phyloP scores from a whole-genome alignment of 2,888 invertebrate species.

The Scrobipalpa costella region DNA sequence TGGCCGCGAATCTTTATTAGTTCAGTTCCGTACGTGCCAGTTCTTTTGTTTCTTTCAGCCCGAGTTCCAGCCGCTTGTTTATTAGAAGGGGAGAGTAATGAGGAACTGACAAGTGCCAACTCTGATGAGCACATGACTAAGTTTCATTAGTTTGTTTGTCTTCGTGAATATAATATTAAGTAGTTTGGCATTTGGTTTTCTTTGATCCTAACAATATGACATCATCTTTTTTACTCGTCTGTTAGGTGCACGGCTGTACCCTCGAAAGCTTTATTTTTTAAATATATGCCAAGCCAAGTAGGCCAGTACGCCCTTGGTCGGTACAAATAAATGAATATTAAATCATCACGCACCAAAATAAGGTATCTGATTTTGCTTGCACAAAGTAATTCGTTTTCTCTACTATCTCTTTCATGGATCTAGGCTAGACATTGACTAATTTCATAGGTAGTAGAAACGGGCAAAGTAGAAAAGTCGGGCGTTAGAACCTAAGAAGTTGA shows the following conservation, averaged over 20 bases:
- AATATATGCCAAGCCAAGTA: too few species aligned
- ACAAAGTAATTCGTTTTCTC: too few species aligned
- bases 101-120: slow-evolving; percentile 26
- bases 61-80: slow-evolving; percentile 43
- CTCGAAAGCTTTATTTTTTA: too few species aligned
- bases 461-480: background rate
- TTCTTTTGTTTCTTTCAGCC: slow-evolving; percentile 38
- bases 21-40: slow-evolving; percentile 42
- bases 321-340: too few species aligned
- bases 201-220: background rate
- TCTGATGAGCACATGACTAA: slow-evolving; percentile 16
- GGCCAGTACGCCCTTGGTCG: too few species aligned
- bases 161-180: background rate
- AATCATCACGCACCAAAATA: too few species aligned
- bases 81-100: slow-evolving; percentile 30
- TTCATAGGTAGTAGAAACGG: background rate
- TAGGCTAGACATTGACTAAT: background rate
- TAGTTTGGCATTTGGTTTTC: background rate
- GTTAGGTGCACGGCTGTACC: too few species aligned
- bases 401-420: background rate
- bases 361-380: too few species aligned
- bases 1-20: slow-evolving; percentile 48
- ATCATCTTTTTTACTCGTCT: too few species aligned
- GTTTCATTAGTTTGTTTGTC: background rate
- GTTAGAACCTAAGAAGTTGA: background rate